Base-by-base conservation (phyloP, 1,140 invertebrate genomes). In the Zaprionus tsacasi region DNA sequence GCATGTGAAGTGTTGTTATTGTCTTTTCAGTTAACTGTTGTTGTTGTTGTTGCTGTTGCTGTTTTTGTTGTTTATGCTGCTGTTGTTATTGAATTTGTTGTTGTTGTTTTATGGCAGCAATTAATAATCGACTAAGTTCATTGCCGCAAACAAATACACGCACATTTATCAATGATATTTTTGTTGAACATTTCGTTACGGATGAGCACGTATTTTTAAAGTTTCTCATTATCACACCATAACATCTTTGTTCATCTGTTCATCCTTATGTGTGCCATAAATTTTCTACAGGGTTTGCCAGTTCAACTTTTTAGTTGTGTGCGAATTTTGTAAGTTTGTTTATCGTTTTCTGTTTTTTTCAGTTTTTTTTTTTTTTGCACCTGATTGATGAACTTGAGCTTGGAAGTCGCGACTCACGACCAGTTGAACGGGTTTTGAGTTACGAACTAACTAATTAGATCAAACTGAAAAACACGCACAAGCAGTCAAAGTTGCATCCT, bases 121-220 rank as follows among this genome's bases (percentile, higher is more conserved):
- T 72, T 59, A 72, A 52, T 72, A 52, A 67, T 72, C 59, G 63
- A 12, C 40, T 56, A 66, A 66, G 63, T 66, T 72, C 63, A 66
- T 52, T 66, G 61, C 70, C 70, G 55, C 33, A 35, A 35, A 54
- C 40, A 69, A 55, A 61, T 25, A 21, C 45, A 21, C 45, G 45
- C 45, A 50, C 45, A 50, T 50, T 50, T 50, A 50, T 50, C 45
- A 50, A 25, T 50, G 45, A 50, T 50, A 21, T 50, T 50, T 50
- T 17, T 21, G 21, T 21, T 21, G 21, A 50, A 50, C 45, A 50
- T 50, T 12, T 50, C 45, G 45, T 25, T 50, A 50, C 17, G 45
- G 45, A 50, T 50, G 45, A 25, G 45, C 45, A 50, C 45, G 45
- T 50, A 50, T 50, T 50, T 50, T 50, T 5, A 50, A 25, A 50